Evolutionary conservation across 2,888 invertebrate genomes (phyloP).

Genomic region (Sabellastarte sp.): DNA sequence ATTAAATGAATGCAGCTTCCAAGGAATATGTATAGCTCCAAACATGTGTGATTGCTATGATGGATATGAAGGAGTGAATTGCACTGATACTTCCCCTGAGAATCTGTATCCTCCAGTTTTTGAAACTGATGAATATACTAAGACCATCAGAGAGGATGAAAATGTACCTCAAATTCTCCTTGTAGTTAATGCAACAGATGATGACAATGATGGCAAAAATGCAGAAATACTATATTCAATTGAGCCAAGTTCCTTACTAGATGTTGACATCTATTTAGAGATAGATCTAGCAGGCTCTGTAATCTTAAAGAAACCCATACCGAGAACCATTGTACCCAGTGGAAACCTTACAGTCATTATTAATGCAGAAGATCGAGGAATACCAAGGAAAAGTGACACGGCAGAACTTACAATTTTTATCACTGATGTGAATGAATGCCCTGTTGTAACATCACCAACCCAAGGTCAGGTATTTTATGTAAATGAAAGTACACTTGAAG

Average conservation of each 20-base stretch:
- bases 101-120: constrained; percentile 1
- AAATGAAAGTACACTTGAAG: not conserved
- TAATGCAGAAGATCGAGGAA: not conserved
- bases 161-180: not conserved
- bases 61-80: not conserved
- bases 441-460: not conserved
- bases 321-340: not conserved
- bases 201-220: not conserved
- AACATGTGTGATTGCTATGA: constrained; percentile 3
- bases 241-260: not conserved
- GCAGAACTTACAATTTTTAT: not conserved
- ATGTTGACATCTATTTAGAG: not conserved
- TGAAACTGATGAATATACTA: not conserved
- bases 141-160: not conserved
- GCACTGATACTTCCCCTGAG: not conserved
- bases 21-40: not conserved
- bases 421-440: constrained; percentile 1
- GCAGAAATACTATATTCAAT: not conserved
- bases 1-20: not conserved
- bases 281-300: not conserved
- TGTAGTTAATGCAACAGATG: not conserved
- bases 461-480: not conserved
- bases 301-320: not conserved
- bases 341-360: not conserved
- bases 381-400: not conserved